These are phyloP conservation scores for Hymenopus coronatus DNA, from an alignment of 2,888 invertebrate species.

Conservation along the genomic window DNA sequence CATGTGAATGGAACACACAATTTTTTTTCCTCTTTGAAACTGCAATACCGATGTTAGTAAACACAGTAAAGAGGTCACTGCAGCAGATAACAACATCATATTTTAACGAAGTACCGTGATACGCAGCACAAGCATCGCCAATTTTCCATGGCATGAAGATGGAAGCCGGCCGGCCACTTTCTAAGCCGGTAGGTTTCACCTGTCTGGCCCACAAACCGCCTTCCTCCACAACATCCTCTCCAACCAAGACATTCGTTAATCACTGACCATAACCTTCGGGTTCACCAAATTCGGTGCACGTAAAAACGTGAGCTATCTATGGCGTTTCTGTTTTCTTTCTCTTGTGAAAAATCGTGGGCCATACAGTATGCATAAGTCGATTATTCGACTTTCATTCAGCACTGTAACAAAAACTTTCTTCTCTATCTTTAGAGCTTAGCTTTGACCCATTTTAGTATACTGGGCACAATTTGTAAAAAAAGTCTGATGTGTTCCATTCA, in stretches of 20 bases:
- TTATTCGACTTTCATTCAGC: background rate
- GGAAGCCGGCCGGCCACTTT: background rate
- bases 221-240: background rate
- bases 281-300: background rate
- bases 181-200: background rate
- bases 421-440: no score
- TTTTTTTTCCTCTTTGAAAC: no score
- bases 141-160: background rate
- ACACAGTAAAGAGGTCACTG: background rate
- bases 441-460: no score
- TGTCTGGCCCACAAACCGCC: background rate
- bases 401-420: background rate
- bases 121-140: background rate
- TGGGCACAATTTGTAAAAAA: no score
- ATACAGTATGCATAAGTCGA: background rate
- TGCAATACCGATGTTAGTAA: no score
- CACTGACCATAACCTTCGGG: background rate
- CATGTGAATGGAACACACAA: no score
- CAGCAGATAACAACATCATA: background rate
- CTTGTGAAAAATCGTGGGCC: background rate
- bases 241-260: background rate
- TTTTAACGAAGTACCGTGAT: no score
- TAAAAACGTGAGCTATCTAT: background rate
- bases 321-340: background rate
- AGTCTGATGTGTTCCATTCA: no score